Evolutionary conservation across 2,113 vertebrate genomes (phyloP).

Genomic region (Malaclemys terrapin): DNA sequence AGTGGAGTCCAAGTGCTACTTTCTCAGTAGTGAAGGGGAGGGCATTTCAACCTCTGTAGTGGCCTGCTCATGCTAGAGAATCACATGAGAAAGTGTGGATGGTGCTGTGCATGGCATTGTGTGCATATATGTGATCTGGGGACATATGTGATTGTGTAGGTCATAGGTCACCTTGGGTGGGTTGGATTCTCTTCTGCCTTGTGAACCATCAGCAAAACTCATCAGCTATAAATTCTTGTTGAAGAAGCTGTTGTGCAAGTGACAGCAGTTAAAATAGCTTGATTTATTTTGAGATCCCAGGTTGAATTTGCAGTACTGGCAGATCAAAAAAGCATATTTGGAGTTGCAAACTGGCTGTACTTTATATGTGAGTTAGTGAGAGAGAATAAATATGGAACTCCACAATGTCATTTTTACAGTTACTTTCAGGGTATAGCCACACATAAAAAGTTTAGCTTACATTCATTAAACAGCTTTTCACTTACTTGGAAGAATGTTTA

Average conservation of each 20-base stretch:
- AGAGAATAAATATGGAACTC: constrained; percentile 1
- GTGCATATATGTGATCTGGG: background rate
- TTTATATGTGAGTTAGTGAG: constrained; percentile 45
- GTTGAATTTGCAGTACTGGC: background rate
- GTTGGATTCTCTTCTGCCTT: background rate
- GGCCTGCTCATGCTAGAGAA: background rate
- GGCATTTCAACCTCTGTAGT: background rate
- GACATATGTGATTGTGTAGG: background rate
- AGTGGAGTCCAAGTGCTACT: background rate
- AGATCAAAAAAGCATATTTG: constrained; percentile 1
- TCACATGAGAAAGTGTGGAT: background rate
- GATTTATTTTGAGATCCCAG: background rate
- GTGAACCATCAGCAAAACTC: background rate
- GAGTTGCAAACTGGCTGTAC: constrained; percentile 54
- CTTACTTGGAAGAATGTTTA: constrained; percentile 64
- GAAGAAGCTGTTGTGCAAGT: accelerated
- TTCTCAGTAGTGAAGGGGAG: background rate
- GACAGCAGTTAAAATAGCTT: background rate
- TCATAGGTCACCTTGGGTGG: background rate
- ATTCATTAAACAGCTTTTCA: too few species aligned
- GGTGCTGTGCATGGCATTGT: background rate
- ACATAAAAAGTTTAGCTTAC: too few species aligned
- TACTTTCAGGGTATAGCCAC: background rate
- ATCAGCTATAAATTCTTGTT: background rate
- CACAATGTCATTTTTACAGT: constrained; percentile 40